Base-by-base conservation (phyloP, 2,797 vertebrate species). In the Tadarida brasiliensis region DNA sequence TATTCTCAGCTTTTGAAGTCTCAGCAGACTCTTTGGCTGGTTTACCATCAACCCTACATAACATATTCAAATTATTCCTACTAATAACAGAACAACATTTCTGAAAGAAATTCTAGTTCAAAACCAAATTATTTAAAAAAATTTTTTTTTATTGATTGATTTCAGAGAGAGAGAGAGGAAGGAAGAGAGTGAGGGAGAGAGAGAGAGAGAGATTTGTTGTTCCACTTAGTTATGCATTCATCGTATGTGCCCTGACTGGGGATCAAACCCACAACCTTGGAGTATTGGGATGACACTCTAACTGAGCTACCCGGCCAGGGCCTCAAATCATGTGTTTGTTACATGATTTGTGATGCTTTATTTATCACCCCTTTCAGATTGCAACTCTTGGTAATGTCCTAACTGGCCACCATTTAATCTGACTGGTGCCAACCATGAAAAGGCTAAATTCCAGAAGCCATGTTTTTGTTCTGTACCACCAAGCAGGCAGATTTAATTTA, bases 401-500 rank as follows among this genome's bases (percentile, higher is more conserved):
- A 54, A 83, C 17, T 49, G 30, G 7, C 74, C 54, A 81, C 39
- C 6, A 49, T 30, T 95, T 87, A 81, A 86, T 68, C 71, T 39
- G 12, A 24, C 22, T 54, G n/a, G 30, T 56, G 57, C 33, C 49
- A 84, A 39, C 22, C 71, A 59, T 4, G 44, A 24, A 90, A 57
- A 84, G 47, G 88, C 70, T 92, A 44, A 82, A 84, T 74, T 87
- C 83, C 3, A 35, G 61, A 51, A 83, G 24, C 51, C 19, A 15
- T 20, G 33, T 63, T 96, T 96, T 91, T 81, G 49, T 92, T 96
- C 80, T 73, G 68, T 63, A 54, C 44, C 65, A 77, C 59, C 68
- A 89, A 71, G 17, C 39, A 91, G 63, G 63, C n/a, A 90, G 73
- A 84, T 89, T 95, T 95, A 84, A 96, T 94, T 95, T 67, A 82